Base-by-base conservation (phyloP, 2,113 vertebrate species). In the Helogale parvula region DNA sequence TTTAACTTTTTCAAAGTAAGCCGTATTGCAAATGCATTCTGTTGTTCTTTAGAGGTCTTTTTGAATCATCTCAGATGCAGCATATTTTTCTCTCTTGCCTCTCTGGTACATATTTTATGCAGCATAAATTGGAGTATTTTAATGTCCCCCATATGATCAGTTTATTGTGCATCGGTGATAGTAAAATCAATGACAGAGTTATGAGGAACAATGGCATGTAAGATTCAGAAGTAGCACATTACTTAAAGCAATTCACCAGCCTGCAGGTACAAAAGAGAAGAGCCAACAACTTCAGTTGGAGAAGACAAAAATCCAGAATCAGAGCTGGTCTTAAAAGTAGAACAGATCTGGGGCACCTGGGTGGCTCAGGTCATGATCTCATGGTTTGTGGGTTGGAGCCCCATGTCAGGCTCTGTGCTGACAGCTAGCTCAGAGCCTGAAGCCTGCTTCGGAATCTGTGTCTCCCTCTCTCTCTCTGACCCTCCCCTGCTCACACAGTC, bases 241-340 rank as follows among this genome's bases (percentile, higher is more conserved):
- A 88, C 41, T 90, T 71, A 88, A 81, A 92, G 68, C 68, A 94
- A 63, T 33, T 91, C 38, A 84, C 5, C 38, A 88, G 91, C 45
- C 72, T 29, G 60, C 47, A 82, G 31, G 35, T 69, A 76, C 50
- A 65, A 38, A 92, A 77, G 63, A 82, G 35, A 88, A 84, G 9
- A 95, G 29, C 72, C 87, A 50, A 85, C 19, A 86, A 91, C 33
- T 88, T 63, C 33, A 50, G 41, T 0, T 27, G 35, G 27, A 63
- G 33, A 88, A 89, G 31, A 31, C 45, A 85, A 91, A 69, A 57
- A 47, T 50, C 27, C 54, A 92, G 41, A 86, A 82, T 96, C 87
- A 54, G 12, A 90, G 80, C 13, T 77, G 66, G 31, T 90, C 65
- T 52, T 76, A 4, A 35, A 95, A 83, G 15, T 45, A 92, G 6